A percentile compares a stretch with the other conserved stretches of the same genome.
These are phyloP conservation scores for Neoarius graeffei DNA, from an alignment of 2,113 vertebrate species.

Conservation along the genomic window DNA sequence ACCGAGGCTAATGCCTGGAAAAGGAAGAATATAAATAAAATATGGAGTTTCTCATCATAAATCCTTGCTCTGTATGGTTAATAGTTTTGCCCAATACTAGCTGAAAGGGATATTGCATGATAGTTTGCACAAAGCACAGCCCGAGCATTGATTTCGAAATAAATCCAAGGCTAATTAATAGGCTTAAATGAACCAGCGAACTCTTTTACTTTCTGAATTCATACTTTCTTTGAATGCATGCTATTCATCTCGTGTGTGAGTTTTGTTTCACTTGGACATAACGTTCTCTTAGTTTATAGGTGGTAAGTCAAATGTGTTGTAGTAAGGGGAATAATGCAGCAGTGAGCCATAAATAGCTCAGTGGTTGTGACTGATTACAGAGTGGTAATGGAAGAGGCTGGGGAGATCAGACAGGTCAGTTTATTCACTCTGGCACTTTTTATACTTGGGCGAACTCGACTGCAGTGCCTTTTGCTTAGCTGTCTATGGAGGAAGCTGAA, in stretches of 20 bases:
- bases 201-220: neutral
- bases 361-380: slow-evolving; percentile 15
- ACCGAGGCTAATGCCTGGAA: neutral
- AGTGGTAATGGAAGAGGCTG: slow-evolving; percentile 18
- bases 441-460: neutral
- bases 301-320: neutral
- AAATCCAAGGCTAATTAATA: neutral
- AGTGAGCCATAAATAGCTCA: slow-evolving; percentile 33
- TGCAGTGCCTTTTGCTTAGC: neutral
- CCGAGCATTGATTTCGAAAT: neutral
- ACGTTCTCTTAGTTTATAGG: neutral
- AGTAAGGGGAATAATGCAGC: slow-evolving; percentile 17
- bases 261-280: neutral
- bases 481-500: neutral
- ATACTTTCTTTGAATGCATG: neutral
- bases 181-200: neutral
- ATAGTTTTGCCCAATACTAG: neutral
- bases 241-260: neutral
- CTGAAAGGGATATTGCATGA: neutral
- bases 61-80: neutral
- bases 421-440: slow-evolving; percentile 14
- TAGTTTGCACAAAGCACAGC: neutral
- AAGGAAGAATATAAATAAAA: neutral
- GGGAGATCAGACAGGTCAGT: neutral
- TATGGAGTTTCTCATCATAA: neutral